Base-by-base conservation (phyloP, 2,113 vertebrate species). In the Clarias macrocephalus region DNA sequence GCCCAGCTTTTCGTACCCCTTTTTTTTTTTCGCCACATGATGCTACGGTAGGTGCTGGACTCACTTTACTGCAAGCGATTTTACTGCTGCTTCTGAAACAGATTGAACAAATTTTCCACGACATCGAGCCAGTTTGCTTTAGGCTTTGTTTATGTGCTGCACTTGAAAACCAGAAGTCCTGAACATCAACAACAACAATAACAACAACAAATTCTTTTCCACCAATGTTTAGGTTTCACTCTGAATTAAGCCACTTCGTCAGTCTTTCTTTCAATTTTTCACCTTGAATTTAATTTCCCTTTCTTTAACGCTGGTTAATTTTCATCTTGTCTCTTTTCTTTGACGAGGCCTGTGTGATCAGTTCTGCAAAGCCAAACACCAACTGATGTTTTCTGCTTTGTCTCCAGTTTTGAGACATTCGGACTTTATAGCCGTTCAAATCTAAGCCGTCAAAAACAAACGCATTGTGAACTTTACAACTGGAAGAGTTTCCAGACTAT, bases 91-190 rank as follows among this genome's bases (percentile, higher is more conserved):
- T 80, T 85, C 65, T 60, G 72, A 83, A 76, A 75, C 87, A 84
- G 56, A 80, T 84, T 88, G 70, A 77, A 88, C 87, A 77, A 23
- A 79, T 88, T 86, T 82, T 88, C 83, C 90, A 90, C 82, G 80
- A 76, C 81, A 88, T 92, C 76, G n/a, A 85, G 89, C 65, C 85
- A 80, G 54, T 89, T 86, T 90, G 87, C 89, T 87, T 91, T 62
- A 70, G 84, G 91, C 90, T n/a, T 83, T 57, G 16, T 21, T 65
- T 80, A 13, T 83, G 11, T 3, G 8, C 63, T 83, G 66, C 84
- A 86, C 80, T 82, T 83, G 12, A 28, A 86, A 80, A 77, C 60
- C 75, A 80, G 86, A 85, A 85, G 83, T 85, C 57, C 52, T 80
- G 82, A 88, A 89, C 16, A 59, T 37, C 33, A 48, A 8, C 48